A percentile compares a stretch with the other conserved stretches of the same genome.
Evolutionary conservation across 2,888 invertebrate genomes (phyloP).

Genomic region (Itoplectis maculator): DNA sequence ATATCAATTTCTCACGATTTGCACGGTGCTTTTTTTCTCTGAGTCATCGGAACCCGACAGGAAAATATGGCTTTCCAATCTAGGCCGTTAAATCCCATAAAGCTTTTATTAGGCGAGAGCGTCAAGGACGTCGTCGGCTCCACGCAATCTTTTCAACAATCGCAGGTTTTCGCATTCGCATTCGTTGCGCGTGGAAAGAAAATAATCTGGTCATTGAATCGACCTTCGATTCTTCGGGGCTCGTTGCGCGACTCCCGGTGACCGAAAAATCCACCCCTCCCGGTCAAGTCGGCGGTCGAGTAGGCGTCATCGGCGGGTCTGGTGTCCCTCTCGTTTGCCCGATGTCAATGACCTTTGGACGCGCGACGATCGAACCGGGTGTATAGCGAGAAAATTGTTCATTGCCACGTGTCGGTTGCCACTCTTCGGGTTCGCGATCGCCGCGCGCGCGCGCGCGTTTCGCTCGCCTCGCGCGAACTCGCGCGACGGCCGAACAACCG

Average conservation of each 20-base stretch:
- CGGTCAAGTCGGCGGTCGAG: neutral
- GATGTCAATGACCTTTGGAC: constrained; percentile 74
- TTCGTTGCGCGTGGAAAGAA: neutral
- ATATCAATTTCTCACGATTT: neutral
- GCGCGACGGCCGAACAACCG: constrained; percentile 20
- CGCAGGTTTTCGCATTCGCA: constrained; percentile 8
- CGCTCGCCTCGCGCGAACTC: constrained; percentile 56
- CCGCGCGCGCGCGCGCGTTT: constrained; percentile 63
- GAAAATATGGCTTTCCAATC: neutral
- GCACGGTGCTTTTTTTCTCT: neutral
- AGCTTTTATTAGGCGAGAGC: constrained; percentile 4
- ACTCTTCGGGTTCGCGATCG: constrained; percentile 53
- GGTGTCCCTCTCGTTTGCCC: constrained; percentile 52
- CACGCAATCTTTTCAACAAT: neutral
- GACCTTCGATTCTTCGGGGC: constrained; percentile 1
- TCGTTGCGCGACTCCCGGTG: neutral
- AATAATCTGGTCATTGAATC: neutral
- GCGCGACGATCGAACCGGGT: constrained; percentile 56
- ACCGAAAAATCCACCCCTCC: neutral
- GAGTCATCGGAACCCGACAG: neutral
- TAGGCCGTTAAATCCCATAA: neutral
- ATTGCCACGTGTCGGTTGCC: constrained; percentile 75
- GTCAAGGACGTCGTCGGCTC: constrained; percentile 14
- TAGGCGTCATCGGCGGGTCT: constrained; percentile 17
- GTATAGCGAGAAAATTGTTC: constrained; percentile 72